A percentile compares a stretch with the other conserved stretches of the same genome.
phyloP scores from a whole-genome alignment of 37 sponge, comb jelly and placozoan species.

The Cliona cf. orientalis region DNA sequence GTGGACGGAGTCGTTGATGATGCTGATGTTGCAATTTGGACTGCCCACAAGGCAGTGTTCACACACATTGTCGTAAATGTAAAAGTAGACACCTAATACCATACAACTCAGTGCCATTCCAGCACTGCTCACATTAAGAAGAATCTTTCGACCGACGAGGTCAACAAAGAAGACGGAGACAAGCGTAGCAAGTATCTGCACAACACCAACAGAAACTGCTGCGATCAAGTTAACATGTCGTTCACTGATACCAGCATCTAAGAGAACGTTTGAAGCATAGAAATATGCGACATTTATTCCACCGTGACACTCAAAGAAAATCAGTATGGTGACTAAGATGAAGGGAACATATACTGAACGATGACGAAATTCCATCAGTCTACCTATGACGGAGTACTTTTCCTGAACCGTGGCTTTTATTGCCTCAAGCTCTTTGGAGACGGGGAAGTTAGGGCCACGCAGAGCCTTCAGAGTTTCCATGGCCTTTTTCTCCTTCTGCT shows the following conservation, averaged over 20 bases:
- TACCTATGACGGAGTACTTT: conserved; percentile 3
- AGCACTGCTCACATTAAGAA: conserved; percentile 49
- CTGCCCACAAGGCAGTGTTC: neutral
- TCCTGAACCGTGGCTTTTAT: conserved; percentile 18
- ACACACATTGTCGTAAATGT: no score
- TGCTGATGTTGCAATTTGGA: neutral
- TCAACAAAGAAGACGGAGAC: conserved; percentile 73
- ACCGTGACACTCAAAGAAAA: conserved; percentile 76
- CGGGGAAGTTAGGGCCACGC: conserved; percentile 45
- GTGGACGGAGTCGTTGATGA: no score
- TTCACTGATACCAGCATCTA: conserved; percentile 1
- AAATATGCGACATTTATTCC: conserved; percentile 83
- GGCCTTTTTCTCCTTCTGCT: conserved; percentile 2
- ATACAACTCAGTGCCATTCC: conserved; percentile 53
- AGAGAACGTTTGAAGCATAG: conserved; percentile 59
- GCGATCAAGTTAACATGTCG: conserved; percentile 20
- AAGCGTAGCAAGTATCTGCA: conserved; percentile 49
- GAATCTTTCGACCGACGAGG: conserved; percentile 57
- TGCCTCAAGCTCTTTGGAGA: conserved; percentile 38
- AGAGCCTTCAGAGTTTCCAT: conserved; percentile 35
- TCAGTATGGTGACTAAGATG: conserved; percentile 39
- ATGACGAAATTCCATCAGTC: conserved; percentile 12
- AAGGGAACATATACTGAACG: conserved; percentile 42
- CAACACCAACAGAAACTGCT: conserved; percentile 48
- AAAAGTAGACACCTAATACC: conserved; percentile 47